phyloP scores from a whole-genome alignment of 2,113 vertebrate species.

The Alectura lathami region DNA sequence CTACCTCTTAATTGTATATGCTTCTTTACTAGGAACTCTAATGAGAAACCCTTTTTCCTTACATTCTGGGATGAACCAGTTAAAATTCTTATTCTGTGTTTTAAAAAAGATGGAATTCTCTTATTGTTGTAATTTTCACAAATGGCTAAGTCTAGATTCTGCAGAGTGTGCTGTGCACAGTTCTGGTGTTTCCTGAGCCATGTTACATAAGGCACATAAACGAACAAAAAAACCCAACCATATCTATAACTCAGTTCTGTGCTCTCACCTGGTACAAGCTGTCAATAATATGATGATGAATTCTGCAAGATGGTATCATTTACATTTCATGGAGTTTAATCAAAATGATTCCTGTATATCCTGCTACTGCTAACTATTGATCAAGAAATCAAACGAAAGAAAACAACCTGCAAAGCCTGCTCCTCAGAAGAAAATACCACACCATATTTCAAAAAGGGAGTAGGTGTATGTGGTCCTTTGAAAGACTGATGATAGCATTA shows the following conservation, averaged over 20 bases:
- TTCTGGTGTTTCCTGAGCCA: neutral
- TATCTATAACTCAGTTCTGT: neutral
- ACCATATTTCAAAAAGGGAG: neutral
- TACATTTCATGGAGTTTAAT: neutral
- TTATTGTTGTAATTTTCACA: neutral
- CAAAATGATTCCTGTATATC: neutral
- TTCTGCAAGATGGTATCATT: neutral
- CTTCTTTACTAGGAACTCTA: neutral
- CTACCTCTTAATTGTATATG: neutral
- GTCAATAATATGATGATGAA: neutral
- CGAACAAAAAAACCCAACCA: neutral
- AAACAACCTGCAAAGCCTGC: neutral
- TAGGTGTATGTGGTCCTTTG: neutral
- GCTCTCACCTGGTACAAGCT: neutral
- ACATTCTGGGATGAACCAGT: neutral
- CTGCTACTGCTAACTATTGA: neutral
- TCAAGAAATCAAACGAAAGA: conserved; percentile 17
- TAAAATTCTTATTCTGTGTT: neutral
- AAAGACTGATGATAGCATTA: neutral
- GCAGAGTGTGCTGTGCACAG: neutral
- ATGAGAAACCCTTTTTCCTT: neutral
- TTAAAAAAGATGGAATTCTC: neutral
- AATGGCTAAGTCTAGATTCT: neutral
- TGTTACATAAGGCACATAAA: neutral
- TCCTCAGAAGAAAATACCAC: neutral